Evolutionary conservation across 1,140 invertebrate genomes (phyloP), one percentile per base, ranked within the genome.

Genomic region (Dreissena rostriformis): DNA sequence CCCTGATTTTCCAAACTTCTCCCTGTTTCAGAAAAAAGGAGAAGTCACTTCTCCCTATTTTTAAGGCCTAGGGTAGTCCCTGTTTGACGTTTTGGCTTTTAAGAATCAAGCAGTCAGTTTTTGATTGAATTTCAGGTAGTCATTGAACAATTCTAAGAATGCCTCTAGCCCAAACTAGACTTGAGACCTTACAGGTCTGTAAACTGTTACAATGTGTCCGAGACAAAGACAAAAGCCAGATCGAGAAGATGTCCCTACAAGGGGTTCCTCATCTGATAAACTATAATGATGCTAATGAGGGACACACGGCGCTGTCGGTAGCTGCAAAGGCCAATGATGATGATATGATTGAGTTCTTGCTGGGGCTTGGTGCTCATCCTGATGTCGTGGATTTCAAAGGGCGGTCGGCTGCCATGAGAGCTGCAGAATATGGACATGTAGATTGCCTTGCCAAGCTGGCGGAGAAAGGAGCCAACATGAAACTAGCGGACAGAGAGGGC

Each of bases 341-440:
- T 76, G 89, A 91, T n/a, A 92, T 93, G 91, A 88, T 93, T 39
- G 88, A 92, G 53, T 93, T 92, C 85, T 74, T 93, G 7, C 84
- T 94, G 12, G 88, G 88, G 11, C 88, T 93, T 14, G 93, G 93
- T 29, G 93, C 93, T 68, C 93, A 93, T 86, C 93, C 93, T 22
- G 92, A 94, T 88, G 92, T 93, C 2, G 89, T 92, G 78, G 93
- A 94, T 77, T 89, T 93, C 29, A 90, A 92, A 75, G 93, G 93
- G 39, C 82, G 90, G 39, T 90, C 92, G 65, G 90, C 93, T 19
- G 90, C 92, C 0, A 94, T 94, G 92, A 87, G 89, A 78, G 93
- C 93, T 29, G 92, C 92, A 26, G 93, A 94, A 80, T 91, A 90
- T 87, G 93, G 93, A 8, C 91, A 93, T 88, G 89, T 93, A 10